These are phyloP conservation scores for Rhinogobio ventralis DNA, from an alignment of 2,797 vertebrate species.

Conservation along the genomic window DNA sequence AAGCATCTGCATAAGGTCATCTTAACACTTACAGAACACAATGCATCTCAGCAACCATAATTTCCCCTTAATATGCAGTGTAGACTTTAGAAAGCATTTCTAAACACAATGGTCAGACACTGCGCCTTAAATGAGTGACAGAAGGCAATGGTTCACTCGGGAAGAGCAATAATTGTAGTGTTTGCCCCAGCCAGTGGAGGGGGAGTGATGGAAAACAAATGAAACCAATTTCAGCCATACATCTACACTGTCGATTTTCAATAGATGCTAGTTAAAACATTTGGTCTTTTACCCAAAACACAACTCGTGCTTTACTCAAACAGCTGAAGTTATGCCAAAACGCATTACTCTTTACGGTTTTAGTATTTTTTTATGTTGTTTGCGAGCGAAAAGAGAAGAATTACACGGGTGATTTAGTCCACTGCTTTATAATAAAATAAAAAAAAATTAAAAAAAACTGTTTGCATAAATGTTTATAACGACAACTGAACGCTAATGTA, in stretches of 20 bases:
- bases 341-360: slow-evolving; percentile 2
- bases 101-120: not conserved
- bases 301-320: not conserved
- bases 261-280: slow-evolving; percentile 8
- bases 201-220: slow-evolving; percentile 29
- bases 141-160: slow-evolving; percentile 19
- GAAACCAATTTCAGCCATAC: slow-evolving; percentile 28
- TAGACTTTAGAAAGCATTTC: not conserved
- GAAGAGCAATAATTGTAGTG: slow-evolving; percentile 27
- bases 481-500: not conserved
- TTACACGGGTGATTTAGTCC: not conserved
- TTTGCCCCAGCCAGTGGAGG: slow-evolving; percentile 11
- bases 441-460: no score
- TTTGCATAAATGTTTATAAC: not conserved
- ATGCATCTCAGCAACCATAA: not conserved
- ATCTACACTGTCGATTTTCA: slow-evolving; percentile 24
- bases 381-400: not conserved
- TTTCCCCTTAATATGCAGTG: not conserved
- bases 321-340: not conserved
- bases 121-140: slow-evolving; percentile 6
- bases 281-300: not conserved
- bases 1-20: not conserved
- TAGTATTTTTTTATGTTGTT: not conserved
- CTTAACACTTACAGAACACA: not conserved
- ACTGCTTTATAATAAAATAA: not conserved